Evolutionary conservation across 2,797 vertebrate species (phyloP).

Genomic region (Pangasius krempfi): DNA sequence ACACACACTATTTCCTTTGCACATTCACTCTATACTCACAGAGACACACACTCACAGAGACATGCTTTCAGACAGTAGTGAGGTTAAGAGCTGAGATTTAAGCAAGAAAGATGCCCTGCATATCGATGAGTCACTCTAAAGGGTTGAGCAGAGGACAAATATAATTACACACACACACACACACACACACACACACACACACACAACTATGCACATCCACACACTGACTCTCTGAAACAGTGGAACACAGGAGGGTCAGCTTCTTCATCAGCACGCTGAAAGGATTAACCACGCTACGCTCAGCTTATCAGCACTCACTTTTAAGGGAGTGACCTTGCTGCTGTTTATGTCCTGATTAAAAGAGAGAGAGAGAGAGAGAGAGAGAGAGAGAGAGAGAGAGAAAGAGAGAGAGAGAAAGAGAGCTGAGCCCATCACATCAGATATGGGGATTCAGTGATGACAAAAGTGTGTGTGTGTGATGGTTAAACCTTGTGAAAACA

Average conservation of each 20-base stretch:
- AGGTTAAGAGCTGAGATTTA: constrained; percentile 23
- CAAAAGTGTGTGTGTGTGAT: constrained; percentile 21
- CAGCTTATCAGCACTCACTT: constrained; percentile 72
- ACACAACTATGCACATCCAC: constrained; percentile 34
- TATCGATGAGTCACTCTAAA: constrained; percentile 35
- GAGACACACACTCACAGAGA: constrained; percentile 33
- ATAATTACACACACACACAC: constrained; percentile 43
- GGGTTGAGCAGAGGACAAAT: constrained; percentile 39
- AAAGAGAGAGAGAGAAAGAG: background rate
- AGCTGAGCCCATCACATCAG: background rate
- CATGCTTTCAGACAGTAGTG: constrained; percentile 22
- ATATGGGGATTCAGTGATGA: background rate
- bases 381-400: constrained; percentile 11
- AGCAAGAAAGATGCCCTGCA: constrained; percentile 29
- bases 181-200: constrained; percentile 36
- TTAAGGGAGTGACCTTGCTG: constrained; percentile 77
- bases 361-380: constrained; percentile 41
- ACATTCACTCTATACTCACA: constrained; percentile 6
- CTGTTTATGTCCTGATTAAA: constrained; percentile 79
- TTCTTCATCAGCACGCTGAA: constrained; percentile 78
- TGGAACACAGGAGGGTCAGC: constrained; percentile 60
- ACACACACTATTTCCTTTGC: background rate
- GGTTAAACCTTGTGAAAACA: background rate
- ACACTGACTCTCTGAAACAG: constrained; percentile 35
- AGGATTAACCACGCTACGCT: constrained; percentile 76